A percentile compares a stretch with the other conserved stretches of the same genome.
These are phyloP conservation scores for Crambe crambe DNA, from an alignment of 37 sponge, comb jelly and placozoan species.

Conservation along the genomic window DNA sequence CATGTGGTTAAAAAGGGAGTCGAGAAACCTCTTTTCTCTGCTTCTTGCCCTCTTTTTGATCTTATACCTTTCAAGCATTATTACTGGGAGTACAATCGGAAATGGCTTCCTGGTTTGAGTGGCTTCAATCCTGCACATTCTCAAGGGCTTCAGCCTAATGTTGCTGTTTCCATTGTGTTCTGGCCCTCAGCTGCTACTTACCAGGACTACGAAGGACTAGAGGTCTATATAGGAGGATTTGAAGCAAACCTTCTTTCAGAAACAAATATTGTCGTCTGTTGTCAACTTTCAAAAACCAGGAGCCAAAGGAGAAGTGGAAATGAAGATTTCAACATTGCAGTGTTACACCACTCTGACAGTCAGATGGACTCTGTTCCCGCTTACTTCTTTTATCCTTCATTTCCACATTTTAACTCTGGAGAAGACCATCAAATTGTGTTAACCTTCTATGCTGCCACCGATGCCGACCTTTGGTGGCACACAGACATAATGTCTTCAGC, in stretches of 20 bases:
- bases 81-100: conserved; percentile 18
- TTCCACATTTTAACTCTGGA: background rate
- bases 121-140: background rate
- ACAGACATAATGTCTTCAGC: background rate
- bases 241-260: background rate
- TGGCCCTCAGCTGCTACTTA: conserved; percentile 27
- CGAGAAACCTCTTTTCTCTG: background rate
- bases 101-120: background rate
- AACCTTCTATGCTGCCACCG: background rate
- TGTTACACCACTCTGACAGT: background rate
- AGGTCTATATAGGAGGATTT: conserved; percentile 13
- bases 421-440: background rate
- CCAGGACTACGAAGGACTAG: conserved; percentile 29
- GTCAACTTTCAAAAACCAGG: conserved; percentile 12
- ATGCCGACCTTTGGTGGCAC: conserved; percentile 26
- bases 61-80: conserved; percentile 11
- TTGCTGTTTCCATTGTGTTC: conserved; percentile 10
- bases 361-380: background rate
- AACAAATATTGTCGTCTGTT: conserved; percentile 13
- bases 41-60: background rate
- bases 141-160: background rate
- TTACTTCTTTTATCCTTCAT: conserved; percentile 22
- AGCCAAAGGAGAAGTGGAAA: background rate
- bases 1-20: background rate
- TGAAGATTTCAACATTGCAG: background rate